Evolutionary conservation across 2,113 vertebrate genomes (phyloP).

Genomic region (Oncorhynchus mykiss): DNA sequence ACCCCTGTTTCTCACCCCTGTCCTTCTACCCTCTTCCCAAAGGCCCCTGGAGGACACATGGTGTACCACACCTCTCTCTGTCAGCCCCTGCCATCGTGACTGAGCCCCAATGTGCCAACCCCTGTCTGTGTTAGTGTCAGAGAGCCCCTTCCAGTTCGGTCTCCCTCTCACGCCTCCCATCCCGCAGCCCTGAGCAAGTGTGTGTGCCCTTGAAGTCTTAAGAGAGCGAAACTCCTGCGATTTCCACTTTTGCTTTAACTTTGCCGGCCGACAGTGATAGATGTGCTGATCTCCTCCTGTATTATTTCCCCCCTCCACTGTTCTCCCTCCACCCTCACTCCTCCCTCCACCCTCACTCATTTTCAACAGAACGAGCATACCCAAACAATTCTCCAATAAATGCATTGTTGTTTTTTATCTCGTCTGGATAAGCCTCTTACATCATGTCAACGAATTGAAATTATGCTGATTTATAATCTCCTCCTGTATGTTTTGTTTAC

Average conservation of each 20-base stretch:
- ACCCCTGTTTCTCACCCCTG: neutral
- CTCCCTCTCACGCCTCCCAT: neutral
- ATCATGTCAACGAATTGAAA: constrained; percentile 35
- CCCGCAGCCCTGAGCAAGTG: neutral
- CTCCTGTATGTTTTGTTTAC: constrained; percentile 37
- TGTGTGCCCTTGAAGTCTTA: constrained; percentile 55
- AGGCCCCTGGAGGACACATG: neutral
- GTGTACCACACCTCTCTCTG: neutral
- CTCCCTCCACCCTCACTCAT: neutral
- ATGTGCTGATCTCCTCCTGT: constrained; percentile 55
- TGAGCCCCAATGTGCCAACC: constrained; percentile 6
- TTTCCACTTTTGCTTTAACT: constrained; percentile 54
- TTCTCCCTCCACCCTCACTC: neutral
- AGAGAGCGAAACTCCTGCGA: constrained; percentile 36
- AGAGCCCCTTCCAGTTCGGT: neutral
- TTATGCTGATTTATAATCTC: constrained; percentile 45
- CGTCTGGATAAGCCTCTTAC: constrained; percentile 32
- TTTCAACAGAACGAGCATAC: constrained; percentile 28
- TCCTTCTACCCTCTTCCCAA: neutral
- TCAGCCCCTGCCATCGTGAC: neutral
- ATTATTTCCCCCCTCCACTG: constrained; percentile 21
- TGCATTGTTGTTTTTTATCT: constrained; percentile 33
- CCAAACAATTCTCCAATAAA: constrained; percentile 28
- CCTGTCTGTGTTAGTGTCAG: constrained; percentile 5
- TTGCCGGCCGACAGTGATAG: constrained; percentile 55